These are phyloP conservation scores for Mya arenaria DNA, from an alignment of 1,140 invertebrate genomes.

Conservation along the genomic window DNA sequence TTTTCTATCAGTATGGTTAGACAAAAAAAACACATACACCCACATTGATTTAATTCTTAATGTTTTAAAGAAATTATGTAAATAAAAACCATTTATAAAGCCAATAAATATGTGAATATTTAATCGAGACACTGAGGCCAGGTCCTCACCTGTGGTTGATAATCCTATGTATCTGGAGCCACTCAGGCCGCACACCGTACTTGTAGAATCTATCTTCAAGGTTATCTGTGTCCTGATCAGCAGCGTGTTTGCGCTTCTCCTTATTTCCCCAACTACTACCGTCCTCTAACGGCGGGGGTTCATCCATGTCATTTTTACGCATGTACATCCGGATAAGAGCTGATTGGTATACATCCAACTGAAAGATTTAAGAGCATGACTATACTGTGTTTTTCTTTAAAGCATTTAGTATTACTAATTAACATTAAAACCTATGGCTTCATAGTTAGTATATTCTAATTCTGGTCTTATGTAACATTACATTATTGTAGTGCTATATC, in stretches of 20 bases:
- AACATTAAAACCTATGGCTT: too few relatives aligned
- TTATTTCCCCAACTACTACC: constrained; percentile 85
- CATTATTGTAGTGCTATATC: too few relatives aligned
- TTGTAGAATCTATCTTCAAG: constrained; percentile 93
- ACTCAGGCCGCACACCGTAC: constrained; percentile 99
- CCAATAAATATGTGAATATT: too few relatives aligned
- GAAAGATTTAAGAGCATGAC: constrained; percentile 45
- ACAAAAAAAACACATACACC: too few relatives aligned
- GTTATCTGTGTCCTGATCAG: constrained; percentile 76
- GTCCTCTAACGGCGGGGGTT: constrained; percentile 96
- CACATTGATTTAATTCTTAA: too few relatives aligned
- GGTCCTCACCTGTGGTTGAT: constrained; percentile 78
- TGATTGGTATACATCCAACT: constrained; percentile 98
- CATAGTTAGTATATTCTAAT: too few relatives aligned
- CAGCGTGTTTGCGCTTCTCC: constrained; percentile 24
- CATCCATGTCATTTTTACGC: constrained; percentile 98
- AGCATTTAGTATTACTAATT: too few relatives aligned
- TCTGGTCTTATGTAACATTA: too few relatives aligned
- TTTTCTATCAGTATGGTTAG: too few relatives aligned
- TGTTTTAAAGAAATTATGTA: too few relatives aligned
- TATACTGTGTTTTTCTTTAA: too few relatives aligned
- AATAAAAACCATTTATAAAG: too few relatives aligned
- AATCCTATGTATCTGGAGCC: constrained; percentile 88
- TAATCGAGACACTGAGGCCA: constrained; percentile 2
- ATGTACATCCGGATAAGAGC: constrained; percentile 96